These are phyloP conservation scores for Syngnathus rostellatus DNA, from an alignment of 2,797 vertebrate species.

Conservation along the genomic window DNA sequence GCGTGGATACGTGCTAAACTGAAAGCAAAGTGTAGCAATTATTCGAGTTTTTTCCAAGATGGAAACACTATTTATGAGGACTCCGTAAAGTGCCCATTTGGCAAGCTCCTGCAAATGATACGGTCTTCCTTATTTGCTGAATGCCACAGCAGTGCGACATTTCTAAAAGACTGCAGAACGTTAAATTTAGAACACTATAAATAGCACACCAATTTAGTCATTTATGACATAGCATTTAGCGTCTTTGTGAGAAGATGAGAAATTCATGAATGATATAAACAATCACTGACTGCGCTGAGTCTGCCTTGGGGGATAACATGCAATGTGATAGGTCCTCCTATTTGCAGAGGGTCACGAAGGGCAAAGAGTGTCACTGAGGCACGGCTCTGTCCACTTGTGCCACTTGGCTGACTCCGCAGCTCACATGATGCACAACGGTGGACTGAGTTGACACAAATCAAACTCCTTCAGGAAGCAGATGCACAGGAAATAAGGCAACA, in stretches of 20 bases:
- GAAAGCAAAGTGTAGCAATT: neutral
- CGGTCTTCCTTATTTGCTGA: neutral
- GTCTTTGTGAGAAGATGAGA: neutral
- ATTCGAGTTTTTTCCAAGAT: neutral
- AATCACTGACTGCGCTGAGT: conserved; percentile 27
- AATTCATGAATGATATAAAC: conserved; percentile 2
- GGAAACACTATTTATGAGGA: neutral
- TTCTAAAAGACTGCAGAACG: neutral
- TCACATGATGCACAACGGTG: conserved; percentile 30
- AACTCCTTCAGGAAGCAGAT: conserved; percentile 20
- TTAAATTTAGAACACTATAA: neutral
- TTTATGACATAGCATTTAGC: neutral
- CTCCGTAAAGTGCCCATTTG: neutral
- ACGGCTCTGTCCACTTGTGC: conserved; percentile 12
- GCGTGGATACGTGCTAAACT: neutral
- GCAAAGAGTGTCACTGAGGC: conserved; percentile 33
- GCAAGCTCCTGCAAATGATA: neutral
- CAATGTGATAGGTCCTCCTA: conserved; percentile 57
- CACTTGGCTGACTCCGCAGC: conserved; percentile 22
- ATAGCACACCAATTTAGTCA: neutral
- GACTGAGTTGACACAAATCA: conserved; percentile 27
- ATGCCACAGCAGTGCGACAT: neutral
- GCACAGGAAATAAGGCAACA: conserved; percentile 8
- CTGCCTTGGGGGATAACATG: conserved; percentile 49
- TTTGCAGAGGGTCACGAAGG: conserved; percentile 51